Evolutionary conservation across 2,113 vertebrate genomes (phyloP).

Genomic region (Ranitomeya imitator): DNA sequence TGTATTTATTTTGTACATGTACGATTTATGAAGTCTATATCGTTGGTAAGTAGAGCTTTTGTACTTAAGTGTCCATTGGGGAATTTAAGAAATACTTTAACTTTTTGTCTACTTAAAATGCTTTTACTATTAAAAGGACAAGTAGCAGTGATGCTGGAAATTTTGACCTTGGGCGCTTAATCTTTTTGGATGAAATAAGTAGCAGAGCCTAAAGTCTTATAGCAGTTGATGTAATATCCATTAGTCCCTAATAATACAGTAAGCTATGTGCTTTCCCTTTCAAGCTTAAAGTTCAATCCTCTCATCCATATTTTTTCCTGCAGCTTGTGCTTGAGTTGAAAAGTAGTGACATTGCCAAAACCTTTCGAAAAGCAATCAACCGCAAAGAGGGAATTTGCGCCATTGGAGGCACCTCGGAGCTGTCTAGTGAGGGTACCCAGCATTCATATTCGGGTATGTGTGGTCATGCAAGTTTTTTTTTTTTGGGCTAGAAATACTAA

Average conservation of each 20-base stretch:
- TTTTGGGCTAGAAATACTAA: neutral
- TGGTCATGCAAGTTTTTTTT: neutral
- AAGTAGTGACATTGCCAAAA: conserved; percentile 79
- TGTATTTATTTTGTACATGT: too few relatives aligned
- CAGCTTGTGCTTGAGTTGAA: conserved; percentile 89
- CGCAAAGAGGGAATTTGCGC: conserved; percentile 91
- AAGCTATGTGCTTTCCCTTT: neutral
- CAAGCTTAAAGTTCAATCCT: neutral
- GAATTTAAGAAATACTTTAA: too few relatives aligned
- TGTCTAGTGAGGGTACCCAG: conserved; percentile 89
- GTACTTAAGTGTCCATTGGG: too few relatives aligned
- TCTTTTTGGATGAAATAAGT: neutral
- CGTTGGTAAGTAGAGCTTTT: too few relatives aligned
- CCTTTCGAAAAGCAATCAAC: conserved; percentile 87
- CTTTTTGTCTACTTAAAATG: too few relatives aligned
- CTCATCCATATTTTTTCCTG: conserved; percentile 56
- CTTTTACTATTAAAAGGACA: neutral
- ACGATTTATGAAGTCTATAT: too few relatives aligned
- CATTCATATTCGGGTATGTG: conserved; percentile 85
- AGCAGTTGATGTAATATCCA: neutral
- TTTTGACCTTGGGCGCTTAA: neutral
- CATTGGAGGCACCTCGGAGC: conserved; percentile 86
- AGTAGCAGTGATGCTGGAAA: neutral
- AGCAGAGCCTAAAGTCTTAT: neutral
- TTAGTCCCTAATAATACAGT: neutral